Base-by-base conservation (phyloP, 2,888 invertebrate genomes). In the Netelia fuscicornis region DNA sequence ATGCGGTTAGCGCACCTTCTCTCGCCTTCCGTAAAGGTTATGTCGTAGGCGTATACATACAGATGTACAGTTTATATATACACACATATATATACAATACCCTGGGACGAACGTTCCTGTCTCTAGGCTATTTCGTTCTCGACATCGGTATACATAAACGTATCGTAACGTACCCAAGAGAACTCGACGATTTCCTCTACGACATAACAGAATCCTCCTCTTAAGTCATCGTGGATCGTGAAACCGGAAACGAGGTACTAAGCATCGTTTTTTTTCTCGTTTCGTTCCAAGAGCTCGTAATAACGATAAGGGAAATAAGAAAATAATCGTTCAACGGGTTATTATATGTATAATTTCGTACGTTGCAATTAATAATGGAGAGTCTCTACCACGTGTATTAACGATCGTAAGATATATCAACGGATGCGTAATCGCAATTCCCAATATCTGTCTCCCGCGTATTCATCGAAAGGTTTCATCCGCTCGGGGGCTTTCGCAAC, bases 1-100 rank as follows among this genome's bases (percentile, higher is more conserved):
- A 85, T 80, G 83, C 83, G 79, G 62, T 62, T 76, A 80, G 85
- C 83, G 85, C 79, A 81, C 80, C 83, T 76, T 80, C 83, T 76
- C 72, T 85, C 71, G 82, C 85, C 83, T 83, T 76, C 83, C 79
- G 79, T 83, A 83, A 85, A 82, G 85, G 83, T 82, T 82, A 83
- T 72, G 62, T 80, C 85, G 85, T 85, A 80, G 83, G 85, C 79
- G 80, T 81, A 74, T 67, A 70, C 13, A 48, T 60, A 68, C 10
- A 48, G 48, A 48, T 48, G 48, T 48, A 48, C 48, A 48, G 9
- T 58, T 9, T 71, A 70, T n/a, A 76, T 30, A 42, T 30, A 20
- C 17, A 17, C 17, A 17, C 17, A 17, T 13, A 65, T 23, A 54
- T 25, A 30, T 78, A 74, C 81, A 72, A 78, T 74, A 65, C 70